These are phyloP conservation scores for Agrochola circellaris DNA, from an alignment of 2,888 invertebrate species.

Conservation along the genomic window DNA sequence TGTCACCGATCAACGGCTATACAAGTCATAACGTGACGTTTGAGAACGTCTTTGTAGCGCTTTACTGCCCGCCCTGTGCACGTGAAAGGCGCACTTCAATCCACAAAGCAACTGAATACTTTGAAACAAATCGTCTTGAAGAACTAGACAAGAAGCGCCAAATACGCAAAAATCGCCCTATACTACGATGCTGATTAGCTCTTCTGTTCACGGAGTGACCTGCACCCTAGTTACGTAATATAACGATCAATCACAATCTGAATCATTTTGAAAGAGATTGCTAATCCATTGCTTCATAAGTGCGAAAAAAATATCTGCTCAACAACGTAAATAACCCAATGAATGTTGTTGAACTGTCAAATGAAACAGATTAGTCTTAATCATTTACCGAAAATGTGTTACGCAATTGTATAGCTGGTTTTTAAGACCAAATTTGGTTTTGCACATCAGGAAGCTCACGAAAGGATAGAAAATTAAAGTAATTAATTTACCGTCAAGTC, in stretches of 20 bases:
- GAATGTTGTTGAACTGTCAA: no score
- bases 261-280: no score
- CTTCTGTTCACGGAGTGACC: background rate
- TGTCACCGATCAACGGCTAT: background rate
- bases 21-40: background rate
- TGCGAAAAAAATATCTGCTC: no score
- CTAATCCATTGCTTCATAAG: no score
- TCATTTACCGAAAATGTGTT: no score
- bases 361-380: no score
- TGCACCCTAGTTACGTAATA: no score
- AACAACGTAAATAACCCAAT: no score
- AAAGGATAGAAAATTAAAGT: background rate
- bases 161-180: background rate
- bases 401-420: no score
- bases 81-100: background rate
- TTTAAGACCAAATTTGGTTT: background rate
- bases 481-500: conserved; percentile 10
- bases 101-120: background rate
- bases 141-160: background rate
- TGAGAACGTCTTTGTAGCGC: background rate
- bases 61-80: background rate
- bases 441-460: background rate
- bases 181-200: background rate
- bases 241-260: no score
- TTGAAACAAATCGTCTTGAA: background rate